Conservation (phyloP, 2,888 invertebrate genomes). For the Meganola albula region DNA sequence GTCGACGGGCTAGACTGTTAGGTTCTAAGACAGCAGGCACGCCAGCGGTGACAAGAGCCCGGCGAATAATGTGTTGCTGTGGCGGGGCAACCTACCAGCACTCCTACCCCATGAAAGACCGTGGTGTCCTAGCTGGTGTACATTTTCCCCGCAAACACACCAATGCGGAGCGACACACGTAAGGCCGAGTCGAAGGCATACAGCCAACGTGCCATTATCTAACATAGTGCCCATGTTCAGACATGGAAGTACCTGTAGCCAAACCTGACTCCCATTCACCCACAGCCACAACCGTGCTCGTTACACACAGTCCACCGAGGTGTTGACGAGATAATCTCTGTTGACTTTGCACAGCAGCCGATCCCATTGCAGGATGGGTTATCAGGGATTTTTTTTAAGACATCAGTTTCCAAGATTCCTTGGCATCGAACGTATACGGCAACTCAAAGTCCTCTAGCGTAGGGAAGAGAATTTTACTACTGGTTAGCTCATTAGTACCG, state of each 20-base stretch:
- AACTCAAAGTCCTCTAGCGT: too few relatives aligned
- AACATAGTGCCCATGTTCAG: not conserved
- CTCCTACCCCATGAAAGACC: not conserved
- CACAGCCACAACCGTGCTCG: not conserved
- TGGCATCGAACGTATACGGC: too few relatives aligned
- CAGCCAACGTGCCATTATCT: not conserved
- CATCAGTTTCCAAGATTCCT: too few relatives aligned
- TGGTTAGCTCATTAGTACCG: too few relatives aligned
- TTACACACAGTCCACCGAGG: not conserved
- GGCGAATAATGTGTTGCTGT: not conserved
- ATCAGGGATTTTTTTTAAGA: too few relatives aligned
- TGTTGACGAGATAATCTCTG: not conserved
- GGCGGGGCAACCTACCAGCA: not conserved
- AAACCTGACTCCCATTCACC: not conserved
- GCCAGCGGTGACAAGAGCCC: not conserved
- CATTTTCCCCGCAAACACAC: not conserved
- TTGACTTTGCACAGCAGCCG: not conserved
- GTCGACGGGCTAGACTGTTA: not conserved
- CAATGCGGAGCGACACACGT: not conserved
- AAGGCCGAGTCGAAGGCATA: not conserved
- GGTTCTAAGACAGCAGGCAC: not conserved
- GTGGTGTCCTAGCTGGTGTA: not conserved
- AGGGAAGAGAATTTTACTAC: too few relatives aligned
- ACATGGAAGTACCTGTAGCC: not conserved
- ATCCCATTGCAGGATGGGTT: too few relatives aligned